These are phyloP conservation scores for Pipra filicauda DNA, from an alignment of 2,113 vertebrate species.

Conservation along the genomic window DNA sequence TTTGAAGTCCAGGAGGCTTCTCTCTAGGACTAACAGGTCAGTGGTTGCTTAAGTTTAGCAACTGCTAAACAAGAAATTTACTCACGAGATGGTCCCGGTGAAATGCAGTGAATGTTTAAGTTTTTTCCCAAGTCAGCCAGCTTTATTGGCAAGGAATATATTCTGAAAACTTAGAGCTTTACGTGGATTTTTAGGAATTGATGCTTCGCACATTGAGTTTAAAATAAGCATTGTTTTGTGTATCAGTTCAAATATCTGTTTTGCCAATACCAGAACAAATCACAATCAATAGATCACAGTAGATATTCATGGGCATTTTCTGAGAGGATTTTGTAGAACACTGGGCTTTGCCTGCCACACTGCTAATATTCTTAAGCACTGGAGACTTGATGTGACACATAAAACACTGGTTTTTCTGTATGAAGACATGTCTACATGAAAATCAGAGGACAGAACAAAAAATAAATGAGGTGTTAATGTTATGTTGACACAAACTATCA, in stretches of 20 bases:
- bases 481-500: rapidly evolving
- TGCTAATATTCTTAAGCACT: background rate
- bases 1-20: background rate
- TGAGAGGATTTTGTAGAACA: background rate
- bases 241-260: background rate
- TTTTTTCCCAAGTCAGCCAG: background rate
- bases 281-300: background rate
- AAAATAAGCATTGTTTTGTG: background rate
- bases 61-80: background rate
- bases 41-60: background rate
- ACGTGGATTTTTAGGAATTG: background rate
- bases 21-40: background rate
- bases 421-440: background rate
- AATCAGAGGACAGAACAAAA: background rate
- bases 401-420: background rate
- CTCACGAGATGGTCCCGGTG: rapidly evolving
- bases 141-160: background rate
- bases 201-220: background rate
- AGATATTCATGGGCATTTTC: background rate
- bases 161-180: background rate
- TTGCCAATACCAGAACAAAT: background rate
- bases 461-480: background rate
- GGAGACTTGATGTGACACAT: background rate
- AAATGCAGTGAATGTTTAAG: background rate
- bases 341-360: background rate